Base-by-base conservation (phyloP, 2,797 vertebrate genomes). In the Parambassis ranga region DNA sequence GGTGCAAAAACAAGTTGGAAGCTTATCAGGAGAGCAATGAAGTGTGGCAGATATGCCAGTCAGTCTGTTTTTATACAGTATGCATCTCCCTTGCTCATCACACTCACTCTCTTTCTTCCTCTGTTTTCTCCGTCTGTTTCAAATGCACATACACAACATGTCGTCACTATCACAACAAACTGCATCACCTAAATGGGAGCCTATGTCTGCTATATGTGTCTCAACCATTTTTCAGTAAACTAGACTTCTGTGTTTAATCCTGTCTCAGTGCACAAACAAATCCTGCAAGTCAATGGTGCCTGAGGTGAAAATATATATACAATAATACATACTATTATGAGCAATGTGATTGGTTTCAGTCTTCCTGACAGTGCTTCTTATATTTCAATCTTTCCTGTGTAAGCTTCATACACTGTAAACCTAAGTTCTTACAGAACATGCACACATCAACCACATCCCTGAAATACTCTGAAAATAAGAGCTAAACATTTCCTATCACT, bases 41-140 rank as follows among this genome's bases (percentile, higher is more conserved):
- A 67, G 69, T 72, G 73, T 70, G 53, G 80, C 65, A 31, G 51
- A 59, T 16, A 70, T 80, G 67, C 75, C 72, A 75, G 35, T 41
- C 27, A 26, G 14, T 55, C 6, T 24, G 13, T 37, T 31, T n/a
- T 56, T n/a, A 26, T 65, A 13, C 44, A 51, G 37, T 23, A 28
- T 53, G 31, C 23, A 56, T 57, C 33, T 36, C 10, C 47, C 23
- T 24, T 32, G 23, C 39, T 69, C 42, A 18, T 60, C 39, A 28
- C 23, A 39, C 15, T 15, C 37, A 51, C n/a, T 10, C 3, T 4
- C 1, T 64, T 15, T 26, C 24, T 38, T 14, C 10, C 11, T 16
- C 13, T n/a, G 9, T 7, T 11, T 11, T 28, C 35, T 28, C 7
- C 5, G 37, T 35, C 5, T 1, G 4, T 44, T 31, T 28, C 11